Base-by-base conservation (phyloP, 2,888 invertebrate genomes). In the Leucania comma region DNA sequence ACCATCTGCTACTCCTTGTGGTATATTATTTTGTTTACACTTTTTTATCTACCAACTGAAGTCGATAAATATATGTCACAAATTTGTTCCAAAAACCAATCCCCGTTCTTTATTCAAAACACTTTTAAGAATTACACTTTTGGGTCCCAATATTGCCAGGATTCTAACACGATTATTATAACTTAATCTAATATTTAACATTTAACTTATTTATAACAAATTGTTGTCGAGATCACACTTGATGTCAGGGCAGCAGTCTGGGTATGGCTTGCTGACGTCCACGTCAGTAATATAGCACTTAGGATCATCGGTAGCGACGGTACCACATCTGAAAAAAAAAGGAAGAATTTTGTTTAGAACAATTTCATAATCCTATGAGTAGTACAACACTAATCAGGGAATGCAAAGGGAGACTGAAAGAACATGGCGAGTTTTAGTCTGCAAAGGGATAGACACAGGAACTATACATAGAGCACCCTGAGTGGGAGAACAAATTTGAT, bases 301-400 rank as follows among this genome's bases (percentile, higher is more conserved):
- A 0, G 83, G 80, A 32, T 92, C 90, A 0, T 84, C 70, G 0
- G 89, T 86, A 3, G 0, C 3, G 0, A 92, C 85, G 0, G 65
- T 24, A 0, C 91, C 93, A 74, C 95, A 95, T 78, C 95, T 95
- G 90, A 2, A 91, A 91, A 2, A 91, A 91, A 73, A 63, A 46
- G 32, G 9, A 65, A 20, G 5, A 0, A 0, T 24, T 9, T 54
- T 22, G 22, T 0, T 48, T 48, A 48, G 20, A 46, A 46, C 14
- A 38, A 35, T 35, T 9, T 35, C 35, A 2, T 10, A 9, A 35
- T 29, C 29, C 29, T 3, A 29, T 29, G 4, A 29, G 29, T 4
- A 29, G n/a, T n/a, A 29, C 29, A 29, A 29, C 29, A 29, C 29
- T 29, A 4, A 3, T 29, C 29, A 3, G 29, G n/a, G 29, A 29